These are phyloP conservation scores for Actenoides hombroni DNA, from an alignment of 2,113 vertebrate genomes.

Conservation along the genomic window DNA sequence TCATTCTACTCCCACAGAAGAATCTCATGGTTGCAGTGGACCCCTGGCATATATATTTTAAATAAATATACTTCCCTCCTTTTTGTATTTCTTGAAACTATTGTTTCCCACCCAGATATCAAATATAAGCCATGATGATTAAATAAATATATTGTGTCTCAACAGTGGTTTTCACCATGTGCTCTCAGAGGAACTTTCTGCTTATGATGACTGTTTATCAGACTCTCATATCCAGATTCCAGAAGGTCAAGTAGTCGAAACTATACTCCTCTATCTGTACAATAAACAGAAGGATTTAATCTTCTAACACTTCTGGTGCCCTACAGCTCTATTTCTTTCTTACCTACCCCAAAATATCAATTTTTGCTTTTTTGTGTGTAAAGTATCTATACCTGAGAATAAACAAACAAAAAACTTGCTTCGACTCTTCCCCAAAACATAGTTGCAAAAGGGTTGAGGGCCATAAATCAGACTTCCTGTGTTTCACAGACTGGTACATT, in stretches of 20 bases:
- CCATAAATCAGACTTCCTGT: background rate
- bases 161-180: background rate
- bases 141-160: conserved; percentile 32
- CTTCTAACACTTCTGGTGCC: background rate
- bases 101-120: background rate
- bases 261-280: background rate
- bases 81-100: conserved; percentile 7
- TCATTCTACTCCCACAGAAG: background rate
- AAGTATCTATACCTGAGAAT: background rate
- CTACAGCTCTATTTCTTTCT: background rate
- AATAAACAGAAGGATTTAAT: conserved; percentile 35
- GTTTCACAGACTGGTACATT: background rate
- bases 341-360: background rate
- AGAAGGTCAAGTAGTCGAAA: conserved; percentile 36
- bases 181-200: background rate
- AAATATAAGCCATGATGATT: background rate
- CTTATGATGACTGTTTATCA: background rate
- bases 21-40: background rate
- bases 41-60: conserved; percentile 2
- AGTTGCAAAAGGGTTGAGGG: background rate
- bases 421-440: background rate
- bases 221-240: conserved; percentile 11
- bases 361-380: background rate
- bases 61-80: background rate
- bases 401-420: background rate